Conservation (phyloP, 2,797 vertebrate genomes). For the Zenarchopterus dispar region DNA sequence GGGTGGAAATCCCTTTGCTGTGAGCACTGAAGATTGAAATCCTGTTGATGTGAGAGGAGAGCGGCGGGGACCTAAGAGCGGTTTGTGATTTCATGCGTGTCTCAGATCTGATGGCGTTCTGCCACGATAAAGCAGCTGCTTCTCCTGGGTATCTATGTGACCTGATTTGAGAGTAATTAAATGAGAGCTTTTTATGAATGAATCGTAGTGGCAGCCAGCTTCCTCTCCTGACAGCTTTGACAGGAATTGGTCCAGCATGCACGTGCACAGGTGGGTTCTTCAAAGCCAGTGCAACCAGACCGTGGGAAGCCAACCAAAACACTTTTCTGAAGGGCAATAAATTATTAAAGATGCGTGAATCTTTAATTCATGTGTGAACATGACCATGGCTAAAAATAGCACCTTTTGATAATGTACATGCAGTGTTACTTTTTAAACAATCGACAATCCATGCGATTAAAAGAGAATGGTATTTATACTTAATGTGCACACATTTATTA, state of each 20-base stretch:
- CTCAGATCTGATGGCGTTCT: slow-evolving; percentile 50
- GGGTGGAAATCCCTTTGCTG: slow-evolving; percentile 60
- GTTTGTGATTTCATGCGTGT: slow-evolving; percentile 48
- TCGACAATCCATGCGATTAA: slow-evolving; percentile 29
- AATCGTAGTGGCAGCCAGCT: slow-evolving; percentile 48
- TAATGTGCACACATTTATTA: no score
- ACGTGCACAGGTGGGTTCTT: slow-evolving; percentile 65
- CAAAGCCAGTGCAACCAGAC: slow-evolving; percentile 54
- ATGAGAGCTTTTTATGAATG: slow-evolving; percentile 69
- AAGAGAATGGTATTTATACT: no score
- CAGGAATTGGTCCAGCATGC: slow-evolving; percentile 44
- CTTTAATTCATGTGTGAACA: slow-evolving; percentile 78
- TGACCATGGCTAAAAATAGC: slow-evolving; percentile 67
- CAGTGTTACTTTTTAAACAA: slow-evolving; percentile 32
- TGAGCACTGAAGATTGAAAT: slow-evolving; percentile 61
- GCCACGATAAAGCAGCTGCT: slow-evolving; percentile 36
- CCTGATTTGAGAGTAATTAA: slow-evolving; percentile 75
- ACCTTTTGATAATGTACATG: slow-evolving; percentile 20
- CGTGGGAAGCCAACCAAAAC: slow-evolving; percentile 63
- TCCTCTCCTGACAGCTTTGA: slow-evolving; percentile 63
- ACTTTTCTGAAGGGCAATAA: slow-evolving; percentile 71
- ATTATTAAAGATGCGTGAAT: slow-evolving; percentile 76
- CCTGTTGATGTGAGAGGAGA: slow-evolving; percentile 50
- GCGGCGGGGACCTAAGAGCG: slow-evolving; percentile 44
- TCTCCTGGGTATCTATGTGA: slow-evolving; percentile 56